phyloP scores from a whole-genome alignment of 1,140 invertebrate genomes.

The Calycopis cecrops region DNA sequence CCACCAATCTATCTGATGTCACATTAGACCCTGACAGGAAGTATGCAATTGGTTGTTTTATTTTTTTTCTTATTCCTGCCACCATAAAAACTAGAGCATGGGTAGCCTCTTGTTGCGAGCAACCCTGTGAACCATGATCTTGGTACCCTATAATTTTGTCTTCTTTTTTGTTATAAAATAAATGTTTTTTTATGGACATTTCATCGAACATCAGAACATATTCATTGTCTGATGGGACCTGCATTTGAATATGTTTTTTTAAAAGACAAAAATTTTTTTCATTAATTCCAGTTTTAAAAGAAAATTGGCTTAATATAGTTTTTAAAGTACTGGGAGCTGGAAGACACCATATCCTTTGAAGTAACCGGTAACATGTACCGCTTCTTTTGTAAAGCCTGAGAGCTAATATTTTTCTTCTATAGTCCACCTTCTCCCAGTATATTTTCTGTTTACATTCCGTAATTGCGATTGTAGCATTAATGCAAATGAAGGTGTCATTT shows the following conservation, averaged over 20 bases:
- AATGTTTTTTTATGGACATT: background rate
- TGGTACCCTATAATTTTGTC: background rate
- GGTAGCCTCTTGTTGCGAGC: background rate
- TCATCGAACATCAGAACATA: constrained; percentile 8
- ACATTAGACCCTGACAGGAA: too few relatives aligned
- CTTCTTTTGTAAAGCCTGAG: background rate
- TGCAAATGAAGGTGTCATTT: background rate
- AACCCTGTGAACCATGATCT: background rate
- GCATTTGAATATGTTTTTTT: too few relatives aligned
- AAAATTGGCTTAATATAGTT: too few relatives aligned
- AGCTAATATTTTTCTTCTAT: background rate
- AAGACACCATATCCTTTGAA: background rate
- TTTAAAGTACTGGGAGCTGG: background rate
- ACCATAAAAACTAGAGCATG: constrained; percentile 12
- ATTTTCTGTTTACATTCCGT: background rate
- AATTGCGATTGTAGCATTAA: background rate
- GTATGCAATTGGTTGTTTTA: too few relatives aligned
- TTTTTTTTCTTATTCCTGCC: constrained; percentile 3
- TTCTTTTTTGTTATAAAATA: background rate
- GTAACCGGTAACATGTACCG: background rate
- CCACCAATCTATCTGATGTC: too few relatives aligned
- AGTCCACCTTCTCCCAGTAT: background rate
- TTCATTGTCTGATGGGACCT: background rate
- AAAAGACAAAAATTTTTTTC: too few relatives aligned
- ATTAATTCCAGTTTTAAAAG: too few relatives aligned